phyloP scores from a whole-genome alignment of 1,140 invertebrate genomes.

The Steinernema feltiae region DNA sequence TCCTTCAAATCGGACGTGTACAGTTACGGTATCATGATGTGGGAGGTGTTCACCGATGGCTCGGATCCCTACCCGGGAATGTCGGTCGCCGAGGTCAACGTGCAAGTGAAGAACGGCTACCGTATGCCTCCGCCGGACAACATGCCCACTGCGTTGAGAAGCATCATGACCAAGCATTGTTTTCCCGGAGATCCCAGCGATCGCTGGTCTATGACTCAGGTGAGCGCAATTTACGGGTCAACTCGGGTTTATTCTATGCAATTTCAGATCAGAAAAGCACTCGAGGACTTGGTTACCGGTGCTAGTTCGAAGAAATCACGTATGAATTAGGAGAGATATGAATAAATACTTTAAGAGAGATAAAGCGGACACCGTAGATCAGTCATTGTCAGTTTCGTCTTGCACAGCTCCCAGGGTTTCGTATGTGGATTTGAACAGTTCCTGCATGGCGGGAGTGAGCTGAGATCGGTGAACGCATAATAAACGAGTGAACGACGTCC shows the following conservation, averaged over 20 bases:
- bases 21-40: slow-evolving; percentile 37
- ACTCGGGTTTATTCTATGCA: background rate
- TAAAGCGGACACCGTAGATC: no score
- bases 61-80: slow-evolving; percentile 37
- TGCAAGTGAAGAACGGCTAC: slow-evolving; percentile 36
- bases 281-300: background rate
- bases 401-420: no score
- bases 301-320: background rate
- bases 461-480: no score
- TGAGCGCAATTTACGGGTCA: background rate
- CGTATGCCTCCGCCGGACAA: slow-evolving; percentile 36
- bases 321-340: no score
- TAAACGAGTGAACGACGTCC: background rate
- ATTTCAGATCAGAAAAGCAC: background rate
- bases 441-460: no score
- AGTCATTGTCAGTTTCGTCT: no score
- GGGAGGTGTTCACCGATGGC: slow-evolving; percentile 42
- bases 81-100: slow-evolving; percentile 41
- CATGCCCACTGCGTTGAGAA: slow-evolving; percentile 31
- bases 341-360: no score
- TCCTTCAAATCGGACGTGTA: slow-evolving; percentile 41
- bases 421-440: no score
- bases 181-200: slow-evolving; percentile 33
- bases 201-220: slow-evolving; percentile 32
- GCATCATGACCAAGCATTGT: slow-evolving; percentile 32